A percentile compares a stretch with the other conserved stretches of the same genome.
Evolutionary conservation across 2,888 invertebrate species (phyloP).

Genomic region (Cetonia aurata): DNA sequence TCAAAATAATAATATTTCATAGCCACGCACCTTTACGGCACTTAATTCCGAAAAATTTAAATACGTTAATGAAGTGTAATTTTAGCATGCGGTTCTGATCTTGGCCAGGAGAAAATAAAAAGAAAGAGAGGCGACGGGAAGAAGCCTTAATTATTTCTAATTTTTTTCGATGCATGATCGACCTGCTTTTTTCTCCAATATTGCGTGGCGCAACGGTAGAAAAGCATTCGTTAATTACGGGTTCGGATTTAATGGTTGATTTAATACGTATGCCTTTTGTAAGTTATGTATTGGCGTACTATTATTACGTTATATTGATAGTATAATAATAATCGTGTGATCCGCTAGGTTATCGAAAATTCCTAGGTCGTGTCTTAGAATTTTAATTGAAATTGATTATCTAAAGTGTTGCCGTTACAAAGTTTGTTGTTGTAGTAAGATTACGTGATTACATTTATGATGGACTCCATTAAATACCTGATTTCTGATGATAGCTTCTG

Average conservation of each 20-base stretch:
- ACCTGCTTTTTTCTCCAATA: neutral
- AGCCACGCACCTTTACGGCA: conserved; percentile 12
- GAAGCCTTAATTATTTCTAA: conserved; percentile 25
- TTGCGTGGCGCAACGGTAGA: conserved; percentile 15
- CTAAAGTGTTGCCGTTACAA: conserved; percentile 13
- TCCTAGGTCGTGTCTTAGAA: conserved; percentile 12
- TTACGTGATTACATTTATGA: conserved; percentile 1
- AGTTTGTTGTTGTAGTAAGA: conserved; percentile 17
- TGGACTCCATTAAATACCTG: neutral
- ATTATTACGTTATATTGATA: conserved; percentile 36
- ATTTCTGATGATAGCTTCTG: no score
- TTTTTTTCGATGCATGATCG: conserved; percentile 8
- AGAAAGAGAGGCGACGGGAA: neutral
- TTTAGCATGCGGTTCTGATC: conserved; percentile 4
- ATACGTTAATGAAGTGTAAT: conserved; percentile 32
- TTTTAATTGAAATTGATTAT: conserved; percentile 38
- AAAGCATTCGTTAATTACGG: conserved; percentile 30
- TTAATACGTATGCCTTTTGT: conserved; percentile 35
- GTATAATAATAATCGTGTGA: conserved; percentile 19
- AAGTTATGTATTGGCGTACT: conserved; percentile 35
- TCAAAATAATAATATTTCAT: conserved; percentile 18
- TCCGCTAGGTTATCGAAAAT: conserved; percentile 18
- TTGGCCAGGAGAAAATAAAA: neutral
- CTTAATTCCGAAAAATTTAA: conserved; percentile 31
- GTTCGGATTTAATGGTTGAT: conserved; percentile 33